A percentile compares a stretch with the other conserved stretches of the same genome.
Conservation (phyloP, 2,797 vertebrate species). For the Rhinophrynus dorsalis region DNA sequence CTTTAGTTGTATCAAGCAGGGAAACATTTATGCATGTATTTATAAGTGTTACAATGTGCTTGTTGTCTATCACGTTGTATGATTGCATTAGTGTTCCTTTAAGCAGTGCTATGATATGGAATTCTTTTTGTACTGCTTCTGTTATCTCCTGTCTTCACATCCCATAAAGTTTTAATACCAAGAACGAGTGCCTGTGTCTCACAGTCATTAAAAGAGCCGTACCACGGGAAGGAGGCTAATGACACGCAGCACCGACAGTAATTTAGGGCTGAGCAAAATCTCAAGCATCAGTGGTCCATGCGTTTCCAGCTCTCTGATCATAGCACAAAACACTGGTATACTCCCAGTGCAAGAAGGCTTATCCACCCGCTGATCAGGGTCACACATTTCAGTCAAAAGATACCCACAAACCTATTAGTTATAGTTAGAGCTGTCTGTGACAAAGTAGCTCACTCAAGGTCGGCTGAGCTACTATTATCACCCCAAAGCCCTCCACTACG, state of each 20-base stretch:
- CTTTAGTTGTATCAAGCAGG: too few species aligned
- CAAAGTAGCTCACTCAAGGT: not conserved
- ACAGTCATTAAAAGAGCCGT: not conserved
- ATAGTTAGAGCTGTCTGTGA: not conserved
- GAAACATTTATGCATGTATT: too few species aligned
- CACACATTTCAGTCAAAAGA: not conserved
- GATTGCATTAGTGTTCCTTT: too few species aligned
- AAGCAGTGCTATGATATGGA: not conserved
- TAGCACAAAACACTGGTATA: not conserved
- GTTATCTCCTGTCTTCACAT: conserved; percentile 19
- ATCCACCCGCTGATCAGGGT: conserved; percentile 7
- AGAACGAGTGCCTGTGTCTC: not conserved
- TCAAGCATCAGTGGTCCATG: conserved; percentile 3
- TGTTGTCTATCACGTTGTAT: too few species aligned
- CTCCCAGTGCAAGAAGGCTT: not conserved
- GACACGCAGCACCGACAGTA: conserved; percentile 8
- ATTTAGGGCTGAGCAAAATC: conserved; percentile 3
- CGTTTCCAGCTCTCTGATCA: conserved; percentile 6
- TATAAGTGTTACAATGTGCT: too few species aligned
- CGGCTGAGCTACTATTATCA: not conserved
- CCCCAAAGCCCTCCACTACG: too few species aligned
- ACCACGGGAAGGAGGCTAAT: conserved; percentile 23
- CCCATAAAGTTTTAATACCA: conserved; percentile 40
- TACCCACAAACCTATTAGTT: conserved; percentile 3
- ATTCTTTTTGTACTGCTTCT: not conserved